Base-by-base conservation (phyloP, 1,140 invertebrate genomes). In the Magallana ariakensis region DNA sequence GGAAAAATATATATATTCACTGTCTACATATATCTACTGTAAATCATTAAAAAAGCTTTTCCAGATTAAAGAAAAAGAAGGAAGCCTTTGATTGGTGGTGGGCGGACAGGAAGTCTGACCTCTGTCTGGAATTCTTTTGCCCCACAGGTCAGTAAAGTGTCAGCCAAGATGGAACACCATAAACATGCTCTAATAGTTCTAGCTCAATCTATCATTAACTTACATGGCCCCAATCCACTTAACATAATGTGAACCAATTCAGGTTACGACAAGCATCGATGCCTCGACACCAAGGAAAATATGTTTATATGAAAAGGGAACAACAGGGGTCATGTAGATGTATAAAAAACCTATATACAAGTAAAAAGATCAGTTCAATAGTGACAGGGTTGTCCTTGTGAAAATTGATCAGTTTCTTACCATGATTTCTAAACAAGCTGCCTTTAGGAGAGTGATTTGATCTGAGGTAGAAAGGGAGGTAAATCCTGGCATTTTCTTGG, bases 351-450 rank as follows among this genome's bases (percentile, higher is more conserved):
- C 33, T 46, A 5, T 46, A 46, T 46, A 46, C 33, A 46, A 46
- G n/a, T n/a, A n/a, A n/a, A n/a, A n/a, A n/a, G 33, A 46, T 46
- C 33, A 4, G 33, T 46, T 46, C 33, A 46, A 46, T 46, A 46
- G 33, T 46, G 33, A 46, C 33, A 46, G 33, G 33, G 33, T 46
- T 46, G 33, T 46, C 33, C 33, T 5, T 46, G 33, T 46, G 33
- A 46, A 46, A 46, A 5, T 46, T 46, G 5, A 46, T 46, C 33
- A 46, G 33, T 75, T 9, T 90, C 93, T 91, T 87, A 94, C 94
- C 92, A 94, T 92, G n/a, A 94, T 94, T 92, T 94, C 94, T 87
- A 94, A 91, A 91, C 94, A 94, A n/a, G 93, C 93, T 90, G 93
- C 92, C 91, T 94, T 94, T 70, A 94, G 87, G 57, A 94, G 87